Base-by-base conservation (phyloP, 2,113 vertebrate species). In the Plestiodon gilberti region DNA sequence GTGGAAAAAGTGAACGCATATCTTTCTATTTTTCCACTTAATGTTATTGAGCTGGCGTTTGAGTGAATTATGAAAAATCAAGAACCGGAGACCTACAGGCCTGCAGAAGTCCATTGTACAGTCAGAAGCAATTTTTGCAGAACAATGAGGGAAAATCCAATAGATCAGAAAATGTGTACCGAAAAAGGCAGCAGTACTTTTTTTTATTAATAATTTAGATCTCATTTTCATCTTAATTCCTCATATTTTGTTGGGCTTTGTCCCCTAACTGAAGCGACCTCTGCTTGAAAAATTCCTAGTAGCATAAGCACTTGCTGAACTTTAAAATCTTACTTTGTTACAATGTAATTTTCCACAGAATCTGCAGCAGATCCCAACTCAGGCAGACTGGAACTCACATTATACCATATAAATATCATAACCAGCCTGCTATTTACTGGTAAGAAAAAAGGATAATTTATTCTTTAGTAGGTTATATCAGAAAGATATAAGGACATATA, bases 11-110 rank as follows among this genome's bases (percentile, higher is more conserved):
- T 89, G 83, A 94, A 88, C 78, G 74, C 62, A 82, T 92, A 93
- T 94, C 94, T 93, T 92, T 87, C 74, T 92, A 82, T 92, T 94
- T 95, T 95, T 94, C 93, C 89, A 93, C 89, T 94, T 94, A 95
- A 93, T 93, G 92, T 93, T 89, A 89, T 92, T 91, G 93, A 93
- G 81, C 67, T 92, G 83, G 75, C 90, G 89, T 94, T 93, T 95
- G 90, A 93, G 79, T 94, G 93, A 95, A 90, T 94, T 94, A 92
- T 92, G 86, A 95, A 94, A 95, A 94, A 93, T 90, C 92, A 94
- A 87, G 91, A 93, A 82, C 62, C 62, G 93, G 67, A 94, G 94
- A 93, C 52, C 86, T 90, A 88, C 62, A 74, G 85, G 67, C 70
- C 70, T 91, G 81, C 77, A 78, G 87, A 95, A 93, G 93, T 82